These are phyloP conservation scores for Lysandra coridon DNA, from an alignment of 2,888 invertebrate genomes.

Conservation along the genomic window DNA sequence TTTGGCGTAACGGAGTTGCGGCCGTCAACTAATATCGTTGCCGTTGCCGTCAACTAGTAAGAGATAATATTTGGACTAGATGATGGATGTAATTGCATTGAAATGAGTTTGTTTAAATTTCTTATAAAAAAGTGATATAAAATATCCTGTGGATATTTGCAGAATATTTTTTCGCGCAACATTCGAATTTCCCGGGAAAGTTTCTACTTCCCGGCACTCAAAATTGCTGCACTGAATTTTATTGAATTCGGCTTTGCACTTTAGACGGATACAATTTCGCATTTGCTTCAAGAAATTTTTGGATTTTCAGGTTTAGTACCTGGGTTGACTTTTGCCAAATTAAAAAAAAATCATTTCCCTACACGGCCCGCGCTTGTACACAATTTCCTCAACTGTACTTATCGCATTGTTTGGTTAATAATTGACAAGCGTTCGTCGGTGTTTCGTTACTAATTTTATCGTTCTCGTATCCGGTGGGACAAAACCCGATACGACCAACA, in stretches of 20 bases:
- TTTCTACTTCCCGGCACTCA: background rate
- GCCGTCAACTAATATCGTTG: too few relatives aligned
- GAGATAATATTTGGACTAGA: too few relatives aligned
- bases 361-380: background rate
- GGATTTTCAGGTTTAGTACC: background rate
- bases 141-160: too few relatives aligned
- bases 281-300: background rate
- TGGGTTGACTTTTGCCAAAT: background rate
- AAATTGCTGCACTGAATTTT: background rate
- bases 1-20: too few relatives aligned
- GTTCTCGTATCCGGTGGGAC: slow-evolving; percentile 6
- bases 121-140: too few relatives aligned
- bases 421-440: slow-evolving; percentile 7
- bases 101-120: too few relatives aligned
- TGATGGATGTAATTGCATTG: too few relatives aligned
- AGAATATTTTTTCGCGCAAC: too few relatives aligned
- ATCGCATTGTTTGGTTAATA: background rate
- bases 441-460: slow-evolving; percentile 14
- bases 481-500: background rate
- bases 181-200: background rate
- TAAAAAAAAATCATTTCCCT: background rate
- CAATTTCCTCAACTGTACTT: background rate
- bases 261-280: background rate
- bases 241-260: background rate
- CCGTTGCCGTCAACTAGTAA: too few relatives aligned